phyloP scores from a whole-genome alignment of 2,113 vertebrate genomes.

The Notarius quadriscutis region DNA sequence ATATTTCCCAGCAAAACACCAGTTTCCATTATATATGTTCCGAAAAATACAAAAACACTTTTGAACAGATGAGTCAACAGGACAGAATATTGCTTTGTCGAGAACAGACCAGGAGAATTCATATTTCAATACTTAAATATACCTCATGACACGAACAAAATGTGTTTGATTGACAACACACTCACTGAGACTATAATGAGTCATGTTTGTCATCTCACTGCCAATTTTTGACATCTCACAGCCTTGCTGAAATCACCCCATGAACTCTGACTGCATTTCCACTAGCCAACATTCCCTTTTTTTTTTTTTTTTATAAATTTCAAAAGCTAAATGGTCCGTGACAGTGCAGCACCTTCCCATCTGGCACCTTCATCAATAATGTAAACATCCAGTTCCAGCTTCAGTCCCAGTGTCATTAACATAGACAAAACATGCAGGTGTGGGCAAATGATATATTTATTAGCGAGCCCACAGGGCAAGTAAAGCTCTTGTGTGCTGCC shows the following conservation, averaged over 20 bases:
- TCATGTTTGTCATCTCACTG: not conserved
- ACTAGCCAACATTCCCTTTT: not conserved
- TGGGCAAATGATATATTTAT: constrained; percentile 4
- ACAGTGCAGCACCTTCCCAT: not conserved
- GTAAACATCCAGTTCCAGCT: constrained; percentile 16
- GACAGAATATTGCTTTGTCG: not conserved
- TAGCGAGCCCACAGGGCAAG: not conserved
- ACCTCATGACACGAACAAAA: not conserved
- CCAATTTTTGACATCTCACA: no score
- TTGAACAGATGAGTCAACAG: not conserved
- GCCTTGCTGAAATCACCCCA: not conserved
- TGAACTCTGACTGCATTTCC: not conserved
- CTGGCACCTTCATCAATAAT: constrained; percentile 26
- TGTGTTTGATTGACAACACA: not conserved
- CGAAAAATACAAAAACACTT: not conserved
- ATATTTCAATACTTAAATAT: not conserved
- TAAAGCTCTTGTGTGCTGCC: not conserved
- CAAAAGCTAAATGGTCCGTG: not conserved
- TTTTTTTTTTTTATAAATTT: not conserved
- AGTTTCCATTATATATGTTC: no score
- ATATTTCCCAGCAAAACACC: no score
- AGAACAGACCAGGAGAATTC: not conserved
- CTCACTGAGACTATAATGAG: not conserved
- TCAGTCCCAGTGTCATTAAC: constrained; percentile 8
- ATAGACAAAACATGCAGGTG: constrained; percentile 2